Evolutionary conservation across 2,888 invertebrate genomes (phyloP), one percentile per base, ranked within the genome.

Genomic region (Hedychridium roseum): DNA sequence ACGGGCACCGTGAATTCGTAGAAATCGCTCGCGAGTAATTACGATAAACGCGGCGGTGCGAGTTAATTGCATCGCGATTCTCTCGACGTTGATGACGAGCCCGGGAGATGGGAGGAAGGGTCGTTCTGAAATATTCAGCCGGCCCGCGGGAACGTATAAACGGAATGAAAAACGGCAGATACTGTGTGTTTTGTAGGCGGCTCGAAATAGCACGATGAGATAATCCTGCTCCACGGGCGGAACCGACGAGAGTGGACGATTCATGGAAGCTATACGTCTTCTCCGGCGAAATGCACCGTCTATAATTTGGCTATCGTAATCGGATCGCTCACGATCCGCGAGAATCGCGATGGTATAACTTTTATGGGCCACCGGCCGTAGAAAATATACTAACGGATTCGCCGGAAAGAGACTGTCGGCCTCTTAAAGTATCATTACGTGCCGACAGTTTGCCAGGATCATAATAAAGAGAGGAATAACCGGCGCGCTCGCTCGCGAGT

Each of bases 341-440:
- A 21, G 47, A 38, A 44, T 30, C 27, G 46, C 30, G 20, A 32
- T 18, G 35, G 40, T 44, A 20, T n/a, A n/a, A n/a, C n/a, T 12
- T 46, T 45, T 45, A 46, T 31, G 38, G 7, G 26, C 17, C 5
- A 2, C 20, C 11, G 23, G 26, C 37, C 2, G 32, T 17, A 16
- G 26, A 39, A 41, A 46, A 50, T 47, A 54, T 51, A 54, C 49
- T 55, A 50, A 50, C 37, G 45, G 49, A 49, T 57, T 36, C 44
- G 31, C 14, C 21, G 40, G 21, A 5, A 32, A 26, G 17, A 12
- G 43, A 30, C 20, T 21, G 31, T n/a, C 32, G 31, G 9, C 31
- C 36, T 36, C 46, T 52, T 52, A 52, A 54, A 57, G 47, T 49
- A 50, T 57, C 52, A 53, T 57, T 57, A 60, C 45, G 39, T 35